Evolutionary conservation across 2,113 vertebrate species (phyloP), one percentile per base, ranked within the genome.

Genomic region (Chaetodon auriga): DNA sequence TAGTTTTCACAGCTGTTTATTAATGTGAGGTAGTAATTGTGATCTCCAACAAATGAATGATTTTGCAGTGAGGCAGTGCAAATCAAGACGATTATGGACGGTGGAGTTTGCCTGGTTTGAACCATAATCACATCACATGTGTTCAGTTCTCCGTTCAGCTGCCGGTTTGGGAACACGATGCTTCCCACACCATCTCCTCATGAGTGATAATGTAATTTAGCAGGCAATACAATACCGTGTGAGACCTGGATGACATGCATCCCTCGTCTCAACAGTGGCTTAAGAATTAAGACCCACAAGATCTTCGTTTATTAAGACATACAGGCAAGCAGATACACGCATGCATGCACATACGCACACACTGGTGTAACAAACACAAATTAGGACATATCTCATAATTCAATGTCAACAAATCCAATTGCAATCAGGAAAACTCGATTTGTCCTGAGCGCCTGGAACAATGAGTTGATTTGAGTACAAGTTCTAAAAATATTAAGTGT

Each of bases 381-480:
- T 94, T 93, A 95, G 86, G 90, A 91, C 84, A 89, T 87, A 93
- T 94, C 89, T 95, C 93, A 92, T 93, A 96, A 96, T 96, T 96
- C 94, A 93, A 95, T 96, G 95, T 93, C 86, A 86, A 70, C 94
- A 95, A 96, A 96, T 96, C 94, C 78, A 95, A 95, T 96, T 92
- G 79, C 78, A 89, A 95, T 96, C 92, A 95, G 95, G 92, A 73
- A 86, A 96, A 96, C 94, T 93, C 83, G 94, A 94, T 96, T 96
- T 94, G 93, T 87, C 93, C 81, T 48, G 83, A 84, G 45, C 79
- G 78, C 46, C 81, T 70, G 85, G 92, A 95, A 90, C 86, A 89
- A 95, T 89, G 87, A 87, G 75, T 85, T 65, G 82, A 94, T 89
- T 91, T 78, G 84, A 93, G 89, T 64, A 85, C 65, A 92, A 75